A percentile compares a stretch with the other conserved stretches of the same genome.
phyloP scores from a whole-genome alignment of 2,113 vertebrate species.

The Kryptolebias marmoratus region DNA sequence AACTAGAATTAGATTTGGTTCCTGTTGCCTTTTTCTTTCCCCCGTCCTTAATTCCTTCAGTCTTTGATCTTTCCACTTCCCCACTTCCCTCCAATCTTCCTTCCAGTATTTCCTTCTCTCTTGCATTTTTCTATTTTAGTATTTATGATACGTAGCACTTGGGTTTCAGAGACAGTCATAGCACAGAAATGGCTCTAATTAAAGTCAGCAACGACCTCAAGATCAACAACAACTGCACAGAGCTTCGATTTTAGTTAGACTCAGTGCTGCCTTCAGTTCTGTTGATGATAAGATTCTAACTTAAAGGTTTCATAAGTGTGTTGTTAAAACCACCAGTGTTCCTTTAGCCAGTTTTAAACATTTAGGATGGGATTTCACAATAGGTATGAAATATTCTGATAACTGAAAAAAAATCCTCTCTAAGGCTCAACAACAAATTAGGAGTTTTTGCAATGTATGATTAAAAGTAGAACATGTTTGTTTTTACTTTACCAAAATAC shows the following conservation, averaged over 20 bases:
- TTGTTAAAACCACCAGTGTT: neutral
- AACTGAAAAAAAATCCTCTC: no score
- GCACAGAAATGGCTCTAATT: slow-evolving; percentile 6
- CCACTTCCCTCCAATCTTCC: neutral
- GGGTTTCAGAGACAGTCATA: slow-evolving; percentile 1
- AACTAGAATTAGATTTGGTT: neutral
- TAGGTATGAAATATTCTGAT: neutral
- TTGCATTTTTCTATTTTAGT: slow-evolving; percentile 4
- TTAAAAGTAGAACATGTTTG: neutral
- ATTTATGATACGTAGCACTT: neutral
- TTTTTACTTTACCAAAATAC: neutral
- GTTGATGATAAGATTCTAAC: neutral
- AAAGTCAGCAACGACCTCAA: slow-evolving; percentile 2
- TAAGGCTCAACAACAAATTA: no score
- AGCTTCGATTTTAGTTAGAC: slow-evolving; percentile 1
- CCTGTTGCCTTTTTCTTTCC: neutral
- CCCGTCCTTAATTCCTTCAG: neutral
- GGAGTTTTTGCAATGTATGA: neutral
- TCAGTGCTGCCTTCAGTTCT: neutral
- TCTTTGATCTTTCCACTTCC: neutral
- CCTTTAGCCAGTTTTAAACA: neutral
- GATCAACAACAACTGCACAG: neutral
- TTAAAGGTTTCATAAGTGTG: neutral
- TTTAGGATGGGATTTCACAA: no score
- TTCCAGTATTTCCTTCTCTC: neutral